phyloP scores from a whole-genome alignment of 2,113 vertebrate species.

The Rattus norvegicus region GRCr8 NC_086026.1:33368001-33368500 shows the following conservation, averaged over 20 bases:
- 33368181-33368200: background rate
- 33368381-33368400: background rate
- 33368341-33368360: background rate
- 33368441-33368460: background rate
- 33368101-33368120: background rate
- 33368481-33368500: background rate
- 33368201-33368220: background rate
- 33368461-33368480: background rate
- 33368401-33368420: background rate
- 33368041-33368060: too few relatives aligned
- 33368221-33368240: fast-evolving
- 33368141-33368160: background rate
- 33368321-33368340: fast-evolving
- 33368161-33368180: background rate
- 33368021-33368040: background rate
- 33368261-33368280: background rate
- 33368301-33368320: background rate
- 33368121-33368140: too few relatives aligned
- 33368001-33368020: too few relatives aligned
- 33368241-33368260: too few relatives aligned
- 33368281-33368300: fast-evolving
- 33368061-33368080: background rate
- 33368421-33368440: fast-evolving
- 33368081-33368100: background rate
- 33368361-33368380: background rate